Percentiles rank a stretch among this genome's conserved stretches.
These are phyloP conservation scores for Drosophila micromelanica DNA, from an alignment of 1,140 invertebrate species.

Conservation along the genomic window DNA sequence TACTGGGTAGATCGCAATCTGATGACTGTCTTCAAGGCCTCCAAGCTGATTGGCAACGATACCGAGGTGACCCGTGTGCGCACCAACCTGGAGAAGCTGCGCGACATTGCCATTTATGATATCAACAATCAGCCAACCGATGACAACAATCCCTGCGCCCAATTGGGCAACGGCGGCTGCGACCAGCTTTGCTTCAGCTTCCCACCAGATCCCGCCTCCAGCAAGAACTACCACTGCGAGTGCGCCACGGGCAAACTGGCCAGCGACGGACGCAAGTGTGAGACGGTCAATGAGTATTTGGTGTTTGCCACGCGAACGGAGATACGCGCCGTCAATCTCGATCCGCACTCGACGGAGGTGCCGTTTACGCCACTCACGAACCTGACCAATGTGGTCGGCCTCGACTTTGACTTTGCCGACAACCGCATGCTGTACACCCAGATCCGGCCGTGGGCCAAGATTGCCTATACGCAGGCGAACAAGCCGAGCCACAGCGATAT, in stretches of 20 bases:
- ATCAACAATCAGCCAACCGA: constrained; percentile 93
- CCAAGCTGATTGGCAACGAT: constrained; percentile 90
- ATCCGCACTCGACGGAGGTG: constrained; percentile 91
- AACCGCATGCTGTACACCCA: constrained; percentile 95
- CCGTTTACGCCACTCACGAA: constrained; percentile 95
- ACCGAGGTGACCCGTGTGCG: constrained; percentile 89
- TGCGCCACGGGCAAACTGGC: constrained; percentile 94
- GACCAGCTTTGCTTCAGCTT: constrained; percentile 98
- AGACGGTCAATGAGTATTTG: constrained; percentile 93
- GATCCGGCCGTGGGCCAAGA: constrained; percentile 95
- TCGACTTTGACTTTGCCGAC: constrained; percentile 97
- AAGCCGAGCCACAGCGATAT: constrained; percentile 87
- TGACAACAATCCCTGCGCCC: constrained; percentile 91
- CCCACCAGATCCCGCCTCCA: constrained; percentile 86
- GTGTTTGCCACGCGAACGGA: constrained; percentile 96
- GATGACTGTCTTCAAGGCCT: constrained; percentile 93
- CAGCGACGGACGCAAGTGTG: constrained; percentile 89
- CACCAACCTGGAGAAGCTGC: constrained; percentile 92
- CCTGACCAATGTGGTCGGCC: constrained; percentile 97
- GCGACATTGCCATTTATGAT: constrained; percentile 96
- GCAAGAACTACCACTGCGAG: constrained; percentile 90
- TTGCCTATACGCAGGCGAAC: constrained; percentile 91
- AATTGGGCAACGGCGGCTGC: constrained; percentile 92
- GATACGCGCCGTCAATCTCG: constrained; percentile 93
- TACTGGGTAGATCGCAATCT: constrained; percentile 99